Conservation (phyloP, 35 echinoderm and acorn worm species). For the Ptychodera flava region DNA sequence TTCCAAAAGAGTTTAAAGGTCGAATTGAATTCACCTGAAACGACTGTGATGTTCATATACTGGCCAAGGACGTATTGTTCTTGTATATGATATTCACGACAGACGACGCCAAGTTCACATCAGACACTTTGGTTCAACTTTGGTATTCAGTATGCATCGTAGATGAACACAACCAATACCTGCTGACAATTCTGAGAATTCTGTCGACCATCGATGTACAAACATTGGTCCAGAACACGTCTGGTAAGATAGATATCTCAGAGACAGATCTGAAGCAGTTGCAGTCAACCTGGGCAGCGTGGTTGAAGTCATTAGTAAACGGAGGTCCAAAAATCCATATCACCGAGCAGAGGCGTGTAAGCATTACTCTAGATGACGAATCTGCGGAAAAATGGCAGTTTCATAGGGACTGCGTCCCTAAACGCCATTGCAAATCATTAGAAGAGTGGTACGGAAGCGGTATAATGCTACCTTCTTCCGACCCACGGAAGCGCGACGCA, state of each 20-base stretch:
- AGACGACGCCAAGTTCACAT: background rate
- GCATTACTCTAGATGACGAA: background rate
- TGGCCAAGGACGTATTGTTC: slow-evolving; percentile 58
- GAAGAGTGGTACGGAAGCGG: background rate
- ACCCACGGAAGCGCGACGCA: background rate
- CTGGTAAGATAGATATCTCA: background rate
- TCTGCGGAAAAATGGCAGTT: background rate
- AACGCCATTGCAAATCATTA: background rate
- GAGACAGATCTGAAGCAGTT: background rate
- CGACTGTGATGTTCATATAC: slow-evolving; percentile 36
- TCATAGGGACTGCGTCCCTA: background rate
- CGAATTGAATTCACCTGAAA: slow-evolving; percentile 36
- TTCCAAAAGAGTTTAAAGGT: slow-evolving; percentile 38
- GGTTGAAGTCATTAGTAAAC: background rate
- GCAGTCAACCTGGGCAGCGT: background rate
- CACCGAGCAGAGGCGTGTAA: background rate
- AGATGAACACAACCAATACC: background rate
- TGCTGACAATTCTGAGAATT: background rate
- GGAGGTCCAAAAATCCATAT: background rate
- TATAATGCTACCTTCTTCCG: background rate
- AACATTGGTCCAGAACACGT: background rate
- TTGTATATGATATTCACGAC: slow-evolving; percentile 41
- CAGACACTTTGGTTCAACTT: background rate
- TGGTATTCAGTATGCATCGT: background rate
- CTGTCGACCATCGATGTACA: background rate